Evolutionary conservation across 2,113 vertebrate genomes (phyloP).

Genomic region (Gnathonemus longibarbis): DNA sequence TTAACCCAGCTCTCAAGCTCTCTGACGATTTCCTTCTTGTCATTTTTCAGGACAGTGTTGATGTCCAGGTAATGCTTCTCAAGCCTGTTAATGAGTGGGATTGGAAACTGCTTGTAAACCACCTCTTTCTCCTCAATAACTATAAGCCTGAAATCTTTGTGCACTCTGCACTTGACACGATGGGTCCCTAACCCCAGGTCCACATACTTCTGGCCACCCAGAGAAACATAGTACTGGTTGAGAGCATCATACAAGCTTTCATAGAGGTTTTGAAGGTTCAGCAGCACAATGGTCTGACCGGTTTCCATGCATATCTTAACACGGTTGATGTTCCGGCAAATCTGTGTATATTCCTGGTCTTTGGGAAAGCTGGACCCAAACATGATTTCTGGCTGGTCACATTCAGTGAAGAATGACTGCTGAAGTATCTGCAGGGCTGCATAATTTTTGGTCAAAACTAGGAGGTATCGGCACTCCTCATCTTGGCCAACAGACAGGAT

Average conservation of each 20-base stretch:
- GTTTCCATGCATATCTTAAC: constrained; percentile 98
- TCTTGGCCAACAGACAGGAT: constrained; percentile 59
- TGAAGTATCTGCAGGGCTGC: constrained; percentile 86
- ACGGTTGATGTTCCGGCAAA: constrained; percentile 90
- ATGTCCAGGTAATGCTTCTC: constrained; percentile 95
- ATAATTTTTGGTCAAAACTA: constrained; percentile 86
- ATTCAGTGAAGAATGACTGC: constrained; percentile 64
- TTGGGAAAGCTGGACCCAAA: constrained; percentile 92
- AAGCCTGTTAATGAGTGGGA: constrained; percentile 92
- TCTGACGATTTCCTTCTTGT: constrained; percentile 59
- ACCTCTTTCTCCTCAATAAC: constrained; percentile 89
- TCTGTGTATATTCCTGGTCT: constrained; percentile 91
- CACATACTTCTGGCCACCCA: constrained; percentile 90
- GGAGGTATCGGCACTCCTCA: constrained; percentile 80
- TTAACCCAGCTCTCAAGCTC: constrained; percentile 68
- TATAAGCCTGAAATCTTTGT: constrained; percentile 76
- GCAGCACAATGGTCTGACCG: constrained; percentile 76
- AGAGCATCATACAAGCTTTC: constrained; percentile 96
- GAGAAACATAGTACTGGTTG: constrained; percentile 91
- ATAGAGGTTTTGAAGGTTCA: constrained; percentile 91
- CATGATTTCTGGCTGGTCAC: constrained; percentile 80
- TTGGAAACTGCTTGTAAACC: constrained; percentile 84
- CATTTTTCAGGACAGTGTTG: constrained; percentile 65
- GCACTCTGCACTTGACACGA: constrained; percentile 91
- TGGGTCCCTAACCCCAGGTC: constrained; percentile 91